These are phyloP conservation scores for Stenolophus ochropezus DNA, from an alignment of 2,888 invertebrate species.

Conservation along the genomic window DNA sequence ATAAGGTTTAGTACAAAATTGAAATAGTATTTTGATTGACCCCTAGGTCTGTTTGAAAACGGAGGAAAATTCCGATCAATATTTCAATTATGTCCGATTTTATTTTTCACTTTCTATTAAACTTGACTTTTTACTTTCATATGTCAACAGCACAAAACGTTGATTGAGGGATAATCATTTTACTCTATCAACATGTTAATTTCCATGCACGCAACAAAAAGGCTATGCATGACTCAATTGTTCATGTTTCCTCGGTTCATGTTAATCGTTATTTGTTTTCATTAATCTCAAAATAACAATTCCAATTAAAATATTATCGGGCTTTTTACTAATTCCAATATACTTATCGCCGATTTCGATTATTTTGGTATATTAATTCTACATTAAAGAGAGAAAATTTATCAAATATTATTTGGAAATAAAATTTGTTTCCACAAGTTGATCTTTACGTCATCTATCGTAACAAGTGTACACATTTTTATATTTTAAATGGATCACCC, in stretches of 20 bases:
- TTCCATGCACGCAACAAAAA: neutral
- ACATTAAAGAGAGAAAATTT: too few relatives aligned
- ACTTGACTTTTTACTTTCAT: neutral
- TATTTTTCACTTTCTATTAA: neutral
- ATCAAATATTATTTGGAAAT: too few relatives aligned
- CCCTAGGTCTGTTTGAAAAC: neutral
- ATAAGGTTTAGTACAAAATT: neutral
- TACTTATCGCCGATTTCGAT: too few relatives aligned
- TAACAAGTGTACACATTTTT: too few relatives aligned
- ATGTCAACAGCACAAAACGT: neutral
- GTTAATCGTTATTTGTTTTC: neutral
- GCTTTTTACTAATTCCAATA: neutral
- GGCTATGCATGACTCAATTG: neutral
- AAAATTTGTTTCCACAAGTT: too few relatives aligned
- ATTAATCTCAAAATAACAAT: neutral
- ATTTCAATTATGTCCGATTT: neutral
- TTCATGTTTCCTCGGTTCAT: neutral
- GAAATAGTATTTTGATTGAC: neutral
- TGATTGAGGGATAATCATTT: neutral
- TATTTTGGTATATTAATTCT: too few relatives aligned
- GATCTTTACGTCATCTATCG: too few relatives aligned
- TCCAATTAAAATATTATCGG: neutral
- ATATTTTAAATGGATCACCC: too few relatives aligned
- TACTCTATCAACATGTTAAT: neutral
- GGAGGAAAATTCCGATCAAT: neutral